phyloP scores from a whole-genome alignment of 2,797 vertebrate genomes.

The Myotis daubentonii region DNA sequence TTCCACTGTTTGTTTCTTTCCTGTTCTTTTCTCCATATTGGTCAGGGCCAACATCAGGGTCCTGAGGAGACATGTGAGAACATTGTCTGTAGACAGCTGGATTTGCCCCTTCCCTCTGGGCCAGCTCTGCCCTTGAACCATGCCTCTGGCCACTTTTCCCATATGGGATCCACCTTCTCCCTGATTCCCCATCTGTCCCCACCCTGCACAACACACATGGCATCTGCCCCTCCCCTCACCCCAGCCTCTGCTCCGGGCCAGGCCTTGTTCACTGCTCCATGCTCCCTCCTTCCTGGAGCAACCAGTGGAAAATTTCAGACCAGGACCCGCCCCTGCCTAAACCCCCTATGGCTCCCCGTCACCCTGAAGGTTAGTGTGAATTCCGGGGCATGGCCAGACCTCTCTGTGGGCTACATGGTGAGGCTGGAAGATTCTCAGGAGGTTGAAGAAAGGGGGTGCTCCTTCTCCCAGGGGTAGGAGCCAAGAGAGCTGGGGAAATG shows the following conservation, averaged over 20 bases:
- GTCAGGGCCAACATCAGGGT: neutral
- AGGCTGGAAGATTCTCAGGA: neutral
- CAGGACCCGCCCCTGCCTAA: fast-evolving
- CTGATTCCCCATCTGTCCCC: neutral
- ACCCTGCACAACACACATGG: fast-evolving
- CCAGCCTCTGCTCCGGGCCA: neutral
- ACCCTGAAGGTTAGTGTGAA: neutral
- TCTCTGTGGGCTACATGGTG: fast-evolving
- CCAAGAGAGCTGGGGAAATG: too few relatives aligned
- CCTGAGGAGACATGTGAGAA: neutral
- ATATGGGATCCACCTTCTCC: neutral
- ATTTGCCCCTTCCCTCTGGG: neutral
- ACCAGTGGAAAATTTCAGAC: neutral
- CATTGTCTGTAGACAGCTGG: fast-evolving
- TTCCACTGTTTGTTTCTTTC: too few relatives aligned
- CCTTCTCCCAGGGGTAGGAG: neutral
- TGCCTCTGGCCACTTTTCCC: too few relatives aligned
- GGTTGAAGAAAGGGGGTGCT: fast-evolving
- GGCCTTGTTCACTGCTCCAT: fast-evolving
- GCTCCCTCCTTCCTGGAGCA: neutral
- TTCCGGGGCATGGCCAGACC: fast-evolving
- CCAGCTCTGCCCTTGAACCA: too few relatives aligned
- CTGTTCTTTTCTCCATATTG: neutral
- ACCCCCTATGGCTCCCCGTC: fast-evolving
- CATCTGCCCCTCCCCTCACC: neutral